phyloP scores from a whole-genome alignment of 2,113 vertebrate genomes.

The Ophthalmolycus amberensis region DNA sequence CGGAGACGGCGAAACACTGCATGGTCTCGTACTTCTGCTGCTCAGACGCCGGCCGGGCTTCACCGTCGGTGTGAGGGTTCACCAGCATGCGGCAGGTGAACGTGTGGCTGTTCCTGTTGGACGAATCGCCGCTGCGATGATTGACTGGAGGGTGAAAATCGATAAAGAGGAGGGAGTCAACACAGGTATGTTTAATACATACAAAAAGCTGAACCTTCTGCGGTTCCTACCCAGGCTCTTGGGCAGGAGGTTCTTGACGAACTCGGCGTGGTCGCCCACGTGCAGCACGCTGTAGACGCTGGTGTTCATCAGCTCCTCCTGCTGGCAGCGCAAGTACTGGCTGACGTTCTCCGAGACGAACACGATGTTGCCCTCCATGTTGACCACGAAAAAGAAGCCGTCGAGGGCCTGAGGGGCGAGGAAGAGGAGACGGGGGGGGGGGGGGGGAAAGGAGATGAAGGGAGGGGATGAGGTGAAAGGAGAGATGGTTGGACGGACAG shows the following conservation, averaged over 20 bases:
- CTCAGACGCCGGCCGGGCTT: constrained; percentile 78
- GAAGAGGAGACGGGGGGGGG: not conserved
- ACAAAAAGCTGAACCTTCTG: no score
- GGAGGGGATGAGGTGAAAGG: not conserved
- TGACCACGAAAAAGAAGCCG: constrained; percentile 99
- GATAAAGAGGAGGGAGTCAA: not conserved
- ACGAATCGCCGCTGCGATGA: constrained; percentile 87
- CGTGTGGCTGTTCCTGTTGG: constrained; percentile 94
- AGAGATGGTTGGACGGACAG: not conserved
- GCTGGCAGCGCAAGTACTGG: constrained; percentile 96
- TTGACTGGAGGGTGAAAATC: constrained; percentile 84
- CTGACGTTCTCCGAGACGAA: constrained; percentile 99
- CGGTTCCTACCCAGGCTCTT: constrained; percentile 90
- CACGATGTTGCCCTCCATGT: constrained; percentile 96
- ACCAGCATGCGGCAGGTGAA: constrained; percentile 99
- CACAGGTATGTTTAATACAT: no score
- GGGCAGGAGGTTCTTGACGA: constrained; percentile 97
- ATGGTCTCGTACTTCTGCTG: constrained; percentile 98
- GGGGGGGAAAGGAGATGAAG: no score
- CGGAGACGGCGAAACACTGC: constrained; percentile 99
- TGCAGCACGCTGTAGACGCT: constrained; percentile 97
- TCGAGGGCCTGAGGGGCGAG: constrained; percentile 89
- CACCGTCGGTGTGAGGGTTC: constrained; percentile 88
- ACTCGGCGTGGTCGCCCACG: constrained; percentile 95
- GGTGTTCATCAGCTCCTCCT: constrained; percentile 98